A percentile compares a stretch with the other conserved stretches of the same genome.
Conservation (phyloP, 2,888 invertebrate genomes). For the Disparrhopalites patrizii region DNA sequence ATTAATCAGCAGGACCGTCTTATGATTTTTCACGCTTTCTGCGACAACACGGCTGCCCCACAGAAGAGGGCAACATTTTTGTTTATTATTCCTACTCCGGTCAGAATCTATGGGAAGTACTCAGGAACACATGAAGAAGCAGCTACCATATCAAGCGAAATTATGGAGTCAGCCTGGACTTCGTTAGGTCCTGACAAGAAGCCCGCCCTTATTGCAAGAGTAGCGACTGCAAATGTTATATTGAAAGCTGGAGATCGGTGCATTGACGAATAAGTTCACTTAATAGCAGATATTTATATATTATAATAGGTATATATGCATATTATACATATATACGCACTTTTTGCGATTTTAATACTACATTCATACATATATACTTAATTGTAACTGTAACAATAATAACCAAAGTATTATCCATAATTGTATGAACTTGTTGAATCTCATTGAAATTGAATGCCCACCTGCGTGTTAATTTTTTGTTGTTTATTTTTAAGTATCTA, state of each 20-base stretch:
- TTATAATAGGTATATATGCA: too few relatives aligned
- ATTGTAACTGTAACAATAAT: too few relatives aligned
- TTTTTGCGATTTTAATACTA: too few relatives aligned
- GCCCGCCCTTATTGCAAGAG: slow-evolving; percentile 40
- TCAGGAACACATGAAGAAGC: slow-evolving; percentile 32
- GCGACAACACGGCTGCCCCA: slow-evolving; percentile 41
- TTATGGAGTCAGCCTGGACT: slow-evolving; percentile 32
- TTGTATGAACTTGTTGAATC: too few relatives aligned
- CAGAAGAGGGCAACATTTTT: slow-evolving; percentile 42
- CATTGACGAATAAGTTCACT: not conserved
- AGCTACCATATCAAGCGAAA: slow-evolving; percentile 30
- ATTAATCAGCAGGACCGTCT: slow-evolving; percentile 31
- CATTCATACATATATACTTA: too few relatives aligned
- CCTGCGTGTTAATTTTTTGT: too few relatives aligned
- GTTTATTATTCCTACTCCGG: slow-evolving; percentile 36
- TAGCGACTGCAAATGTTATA: slow-evolving; percentile 37
- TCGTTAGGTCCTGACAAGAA: slow-evolving; percentile 32
- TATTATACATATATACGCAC: too few relatives aligned
- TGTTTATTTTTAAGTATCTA: too few relatives aligned
- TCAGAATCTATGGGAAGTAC: slow-evolving; percentile 17
- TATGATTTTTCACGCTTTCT: slow-evolving; percentile 41
- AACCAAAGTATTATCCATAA: too few relatives aligned
- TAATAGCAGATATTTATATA: too few relatives aligned
- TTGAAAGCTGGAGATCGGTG: slow-evolving; percentile 42
- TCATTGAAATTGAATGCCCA: too few relatives aligned